Conservation (phyloP, 2,888 invertebrate species). For the Caenorhabditis doughertyi region DNA sequence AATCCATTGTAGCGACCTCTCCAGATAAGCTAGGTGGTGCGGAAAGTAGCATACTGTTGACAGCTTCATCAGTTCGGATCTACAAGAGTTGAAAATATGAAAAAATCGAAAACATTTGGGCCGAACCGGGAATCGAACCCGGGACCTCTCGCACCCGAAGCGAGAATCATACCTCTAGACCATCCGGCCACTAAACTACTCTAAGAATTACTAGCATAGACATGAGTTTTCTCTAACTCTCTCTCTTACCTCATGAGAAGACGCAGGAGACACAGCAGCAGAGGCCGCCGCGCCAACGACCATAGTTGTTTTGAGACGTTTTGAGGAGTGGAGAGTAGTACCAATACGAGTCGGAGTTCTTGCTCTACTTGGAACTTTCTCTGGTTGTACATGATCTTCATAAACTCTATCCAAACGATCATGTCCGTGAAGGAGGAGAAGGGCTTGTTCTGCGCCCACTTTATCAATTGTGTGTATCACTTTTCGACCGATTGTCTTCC, state of each 20-base stretch:
- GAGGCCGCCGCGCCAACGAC: slow-evolving; percentile 25
- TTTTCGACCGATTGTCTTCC: slow-evolving; percentile 89
- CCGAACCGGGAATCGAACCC: slow-evolving; percentile 81
- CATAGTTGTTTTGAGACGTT: slow-evolving; percentile 60
- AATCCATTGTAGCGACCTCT: slow-evolving; percentile 57
- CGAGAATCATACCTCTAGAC: slow-evolving; percentile 83
- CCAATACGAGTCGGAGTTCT: slow-evolving; percentile 60
- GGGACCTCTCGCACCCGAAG: slow-evolving; percentile 83
- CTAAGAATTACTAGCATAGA: slow-evolving; percentile 4
- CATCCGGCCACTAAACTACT: slow-evolving; percentile 71
- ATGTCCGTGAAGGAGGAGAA: slow-evolving; percentile 79
- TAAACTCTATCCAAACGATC: slow-evolving; percentile 72
- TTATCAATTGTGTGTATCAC: slow-evolving; percentile 81
- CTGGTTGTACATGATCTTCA: slow-evolving; percentile 59
- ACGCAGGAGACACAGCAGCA: background rate
- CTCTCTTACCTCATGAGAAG: slow-evolving; percentile 40
- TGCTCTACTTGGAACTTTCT: slow-evolving; percentile 54
- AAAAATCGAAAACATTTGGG: slow-evolving; percentile 68
- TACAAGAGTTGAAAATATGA: slow-evolving; percentile 20
- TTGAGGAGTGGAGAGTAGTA: slow-evolving; percentile 49
- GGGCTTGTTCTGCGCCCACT: slow-evolving; percentile 78
- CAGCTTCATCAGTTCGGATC: slow-evolving; percentile 60
- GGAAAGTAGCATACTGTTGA: slow-evolving; percentile 61
- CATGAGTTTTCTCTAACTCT: background rate
- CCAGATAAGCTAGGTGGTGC: slow-evolving; percentile 60